phyloP scores from a whole-genome alignment of 2,797 vertebrate genomes.

The Thamnophis elegans region DNA sequence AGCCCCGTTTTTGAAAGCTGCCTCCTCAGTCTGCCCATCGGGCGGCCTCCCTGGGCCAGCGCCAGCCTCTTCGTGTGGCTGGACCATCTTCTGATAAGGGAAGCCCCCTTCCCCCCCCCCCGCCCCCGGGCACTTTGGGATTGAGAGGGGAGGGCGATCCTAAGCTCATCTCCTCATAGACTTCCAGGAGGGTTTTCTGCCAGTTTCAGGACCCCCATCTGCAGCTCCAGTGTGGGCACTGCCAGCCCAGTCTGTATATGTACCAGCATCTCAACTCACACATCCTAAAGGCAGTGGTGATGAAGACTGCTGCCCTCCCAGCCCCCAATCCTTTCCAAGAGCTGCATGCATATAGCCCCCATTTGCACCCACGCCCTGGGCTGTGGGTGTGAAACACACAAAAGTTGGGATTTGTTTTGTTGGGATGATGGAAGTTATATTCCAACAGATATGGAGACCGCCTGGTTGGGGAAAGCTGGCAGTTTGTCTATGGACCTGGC shows the following conservation, averaged over 20 bases:
- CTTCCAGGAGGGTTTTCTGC: neutral
- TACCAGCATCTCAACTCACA: neutral
- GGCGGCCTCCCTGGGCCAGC: neutral
- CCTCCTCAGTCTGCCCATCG: neutral
- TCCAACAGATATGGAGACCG: neutral
- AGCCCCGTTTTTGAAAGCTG: neutral
- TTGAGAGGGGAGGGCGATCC: neutral
- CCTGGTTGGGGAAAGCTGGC: neutral
- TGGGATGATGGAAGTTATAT: neutral
- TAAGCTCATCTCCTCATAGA: neutral
- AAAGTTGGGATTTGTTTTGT: no score
- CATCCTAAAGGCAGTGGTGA: neutral
- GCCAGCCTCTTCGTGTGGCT: neutral
- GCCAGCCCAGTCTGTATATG: neutral
- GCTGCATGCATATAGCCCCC: neutral
- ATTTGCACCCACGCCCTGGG: neutral
- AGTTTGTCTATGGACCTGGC: neutral
- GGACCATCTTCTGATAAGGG: neutral
- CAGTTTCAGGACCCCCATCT: neutral
- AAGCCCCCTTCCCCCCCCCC: neutral
- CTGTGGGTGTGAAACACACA: neutral
- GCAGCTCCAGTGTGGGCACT: neutral
- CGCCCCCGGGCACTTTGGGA: neutral
- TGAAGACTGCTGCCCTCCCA: neutral
- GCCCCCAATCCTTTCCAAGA: neutral